Percentiles rank a stretch among this genome's conserved stretches.
phyloP scores from a whole-genome alignment of 2,797 vertebrate species.

The Alosa sapidissima region DNA sequence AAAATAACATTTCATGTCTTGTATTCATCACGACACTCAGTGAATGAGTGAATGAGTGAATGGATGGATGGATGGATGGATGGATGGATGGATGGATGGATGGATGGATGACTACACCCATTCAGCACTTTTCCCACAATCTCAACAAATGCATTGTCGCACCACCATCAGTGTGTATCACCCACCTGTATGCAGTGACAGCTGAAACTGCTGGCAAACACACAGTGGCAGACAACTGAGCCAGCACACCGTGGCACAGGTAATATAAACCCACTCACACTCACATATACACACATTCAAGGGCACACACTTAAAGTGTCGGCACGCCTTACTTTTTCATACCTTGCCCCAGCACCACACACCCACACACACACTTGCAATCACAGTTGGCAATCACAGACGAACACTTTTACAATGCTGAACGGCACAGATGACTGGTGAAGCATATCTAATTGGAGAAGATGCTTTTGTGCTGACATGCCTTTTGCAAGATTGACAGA shows the following conservation, averaged over 20 bases:
- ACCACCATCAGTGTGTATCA: background rate
- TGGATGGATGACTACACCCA: background rate
- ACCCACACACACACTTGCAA: slow-evolving; percentile 22
- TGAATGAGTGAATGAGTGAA: background rate
- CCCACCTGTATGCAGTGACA: background rate
- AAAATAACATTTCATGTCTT: background rate
- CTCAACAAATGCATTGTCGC: background rate
- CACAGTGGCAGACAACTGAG: background rate
- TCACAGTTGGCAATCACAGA: background rate
- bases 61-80: background rate
- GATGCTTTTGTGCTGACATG: slow-evolving; percentile 45
- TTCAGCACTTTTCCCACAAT: background rate
- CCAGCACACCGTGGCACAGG: background rate
- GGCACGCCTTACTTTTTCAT: background rate
- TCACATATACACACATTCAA: background rate
- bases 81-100: background rate
- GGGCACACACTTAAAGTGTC: slow-evolving; percentile 5
- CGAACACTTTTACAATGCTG: background rate
- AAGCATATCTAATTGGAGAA: slow-evolving; percentile 58
- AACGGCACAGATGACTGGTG: slow-evolving; percentile 63
- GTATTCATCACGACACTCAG: background rate
- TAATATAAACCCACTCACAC: background rate
- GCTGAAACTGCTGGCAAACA: background rate
- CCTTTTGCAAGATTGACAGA: slow-evolving; percentile 27
- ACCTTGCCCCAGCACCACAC: background rate